Evolutionary conservation across 1,140 invertebrate genomes (phyloP), one percentile per base, ranked within the genome.

Genomic region (Aphis craccivora): DNA sequence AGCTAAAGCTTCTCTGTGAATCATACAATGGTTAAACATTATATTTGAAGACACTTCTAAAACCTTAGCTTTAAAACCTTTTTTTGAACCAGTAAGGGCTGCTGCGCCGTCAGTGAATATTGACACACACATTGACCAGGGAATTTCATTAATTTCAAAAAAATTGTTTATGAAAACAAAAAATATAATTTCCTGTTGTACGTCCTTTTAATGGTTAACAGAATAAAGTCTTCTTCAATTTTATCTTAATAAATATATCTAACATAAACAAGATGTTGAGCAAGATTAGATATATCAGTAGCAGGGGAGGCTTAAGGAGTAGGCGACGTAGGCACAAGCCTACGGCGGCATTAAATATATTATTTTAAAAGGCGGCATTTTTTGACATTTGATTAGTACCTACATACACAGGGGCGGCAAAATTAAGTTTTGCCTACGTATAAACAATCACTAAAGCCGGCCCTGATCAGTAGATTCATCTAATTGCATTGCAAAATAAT

Each of bases 381-480:
- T n/a, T n/a, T n/a, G n/a, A n/a, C n/a, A n/a, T n/a, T n/a, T n/a
- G n/a, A n/a, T n/a, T n/a, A n/a, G n/a, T n/a, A n/a, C n/a, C n/a
- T n/a, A n/a, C n/a, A n/a, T n/a, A n/a, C n/a, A n/a, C n/a, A n/a
- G n/a, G n/a, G n/a, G n/a, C n/a, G n/a, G n/a, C n/a, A n/a, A n/a
- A n/a, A n/a, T n/a, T n/a, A n/a, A n/a, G n/a, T n/a, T n/a, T n/a
- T n/a, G n/a, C n/a, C n/a, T n/a, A n/a, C n/a, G n/a, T n/a, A n/a
- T n/a, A n/a, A n/a, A n/a, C n/a, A n/a, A n/a, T n/a, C n/a, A n/a
- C n/a, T n/a, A n/a, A n/a, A n/a, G n/a, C n/a, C n/a, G n/a, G n/a
- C n/a, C n/a, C n/a, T n/a, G n/a, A n/a, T n/a, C n/a, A n/a, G 86
- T 88, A 88, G 45, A 88, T 88, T 88, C 86, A 88, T 88, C 43